phyloP scores from a whole-genome alignment of 2,797 vertebrate species.

The Cynodonichthys magdalenae region DNA sequence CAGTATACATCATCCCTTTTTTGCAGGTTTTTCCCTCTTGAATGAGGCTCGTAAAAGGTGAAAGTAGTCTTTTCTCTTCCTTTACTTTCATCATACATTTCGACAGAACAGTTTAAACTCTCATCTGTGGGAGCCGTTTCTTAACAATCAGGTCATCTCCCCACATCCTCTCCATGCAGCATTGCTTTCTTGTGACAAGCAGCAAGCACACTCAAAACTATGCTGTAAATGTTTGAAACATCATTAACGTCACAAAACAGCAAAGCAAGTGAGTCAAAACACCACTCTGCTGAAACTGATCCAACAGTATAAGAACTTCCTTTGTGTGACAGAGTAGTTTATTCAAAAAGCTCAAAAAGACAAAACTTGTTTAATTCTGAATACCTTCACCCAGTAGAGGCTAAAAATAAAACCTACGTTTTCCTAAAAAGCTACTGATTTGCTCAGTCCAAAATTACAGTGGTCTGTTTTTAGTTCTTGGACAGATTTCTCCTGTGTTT shows the following conservation, averaged over 20 bases:
- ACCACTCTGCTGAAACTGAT: background rate
- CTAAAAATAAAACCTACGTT: conserved; percentile 31
- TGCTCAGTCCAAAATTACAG: conserved; percentile 58
- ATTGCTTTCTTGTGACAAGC: background rate
- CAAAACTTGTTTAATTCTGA: background rate
- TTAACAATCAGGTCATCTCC: conserved; percentile 45
- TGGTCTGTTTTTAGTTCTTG: conserved; percentile 42
- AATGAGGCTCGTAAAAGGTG: too few relatives aligned
- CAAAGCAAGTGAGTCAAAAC: conserved; percentile 8
- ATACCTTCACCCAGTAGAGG: conserved; percentile 23
- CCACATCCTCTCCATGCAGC: conserved; percentile 65
- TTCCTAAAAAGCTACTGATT: conserved; percentile 47
- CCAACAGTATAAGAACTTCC: conserved; percentile 45
- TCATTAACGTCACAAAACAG: background rate
- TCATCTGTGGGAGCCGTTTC: conserved; percentile 6
- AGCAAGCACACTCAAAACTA: conserved; percentile 7
- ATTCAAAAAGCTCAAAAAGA: too few relatives aligned
- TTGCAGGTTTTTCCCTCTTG: background rate
- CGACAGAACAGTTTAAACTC: too few relatives aligned
- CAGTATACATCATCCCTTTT: conserved; percentile 1
- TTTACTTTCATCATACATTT: too few relatives aligned
- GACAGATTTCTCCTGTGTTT: conserved; percentile 27
- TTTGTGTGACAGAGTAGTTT: background rate
- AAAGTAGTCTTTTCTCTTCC: background rate
- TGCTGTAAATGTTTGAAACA: background rate